Evolutionary conservation across 2,797 vertebrate species (phyloP).

Genomic region (Salmo trutta): DNA sequence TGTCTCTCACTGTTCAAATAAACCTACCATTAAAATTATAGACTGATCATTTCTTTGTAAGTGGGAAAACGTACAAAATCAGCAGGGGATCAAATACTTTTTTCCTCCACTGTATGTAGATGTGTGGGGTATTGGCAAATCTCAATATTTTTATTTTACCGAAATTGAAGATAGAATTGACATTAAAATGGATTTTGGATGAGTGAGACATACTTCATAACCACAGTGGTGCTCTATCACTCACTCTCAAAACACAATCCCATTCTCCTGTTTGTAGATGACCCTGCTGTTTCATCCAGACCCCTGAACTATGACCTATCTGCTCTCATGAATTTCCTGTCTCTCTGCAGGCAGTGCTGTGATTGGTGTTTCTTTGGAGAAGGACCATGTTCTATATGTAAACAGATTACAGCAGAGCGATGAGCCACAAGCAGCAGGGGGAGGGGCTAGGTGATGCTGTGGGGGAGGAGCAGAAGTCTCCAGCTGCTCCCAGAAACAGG

Average conservation of each 20-base stretch:
- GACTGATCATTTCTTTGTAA: too few relatives aligned
- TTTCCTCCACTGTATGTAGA: too few relatives aligned
- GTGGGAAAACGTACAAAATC: too few relatives aligned
- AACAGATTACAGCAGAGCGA: constrained; percentile 40
- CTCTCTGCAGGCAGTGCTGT: constrained; percentile 26
- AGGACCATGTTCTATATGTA: constrained; percentile 54
- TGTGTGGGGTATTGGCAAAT: background rate
- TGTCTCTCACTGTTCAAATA: too few relatives aligned
- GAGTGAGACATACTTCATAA: background rate
- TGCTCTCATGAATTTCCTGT: constrained; percentile 20
- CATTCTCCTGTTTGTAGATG: background rate
- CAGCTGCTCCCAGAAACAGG: constrained; percentile 27
- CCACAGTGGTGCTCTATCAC: background rate
- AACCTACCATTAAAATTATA: too few relatives aligned
- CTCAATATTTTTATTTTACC: background rate
- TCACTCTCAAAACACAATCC: too few relatives aligned
- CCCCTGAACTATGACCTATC: background rate
- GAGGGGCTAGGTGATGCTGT: constrained; percentile 36
- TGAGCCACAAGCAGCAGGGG: constrained; percentile 66
- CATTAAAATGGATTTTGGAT: background rate
- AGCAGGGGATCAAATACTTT: too few relatives aligned
- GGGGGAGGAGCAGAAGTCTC: constrained; percentile 45
- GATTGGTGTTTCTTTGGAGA: constrained; percentile 35
- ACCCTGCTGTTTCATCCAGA: background rate
- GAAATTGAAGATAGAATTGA: background rate